Conservation (phyloP, 2,797 vertebrate genomes). For the Melanotaenia parkinsoni region DNA sequence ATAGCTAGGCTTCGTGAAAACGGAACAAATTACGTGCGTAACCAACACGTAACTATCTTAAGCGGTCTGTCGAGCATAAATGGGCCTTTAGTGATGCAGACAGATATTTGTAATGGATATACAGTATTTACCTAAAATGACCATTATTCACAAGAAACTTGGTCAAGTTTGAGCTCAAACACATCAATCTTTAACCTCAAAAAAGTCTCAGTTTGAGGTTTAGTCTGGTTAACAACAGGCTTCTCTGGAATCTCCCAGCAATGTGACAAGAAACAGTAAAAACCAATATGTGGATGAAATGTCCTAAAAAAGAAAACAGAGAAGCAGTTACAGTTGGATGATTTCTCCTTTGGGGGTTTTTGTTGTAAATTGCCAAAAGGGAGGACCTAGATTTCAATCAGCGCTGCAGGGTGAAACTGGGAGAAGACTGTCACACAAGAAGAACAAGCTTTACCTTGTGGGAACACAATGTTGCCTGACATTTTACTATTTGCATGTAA, state of each 20-base stretch:
- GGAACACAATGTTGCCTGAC: constrained; percentile 63
- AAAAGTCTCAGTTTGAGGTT: constrained; percentile 10
- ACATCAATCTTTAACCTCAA: constrained; percentile 5
- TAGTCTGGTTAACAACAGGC: constrained; percentile 46
- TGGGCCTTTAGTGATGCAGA: too few relatives aligned
- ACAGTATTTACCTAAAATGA: neutral
- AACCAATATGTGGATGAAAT: constrained; percentile 49
- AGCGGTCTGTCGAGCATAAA: too few relatives aligned
- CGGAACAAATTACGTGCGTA: too few relatives aligned
- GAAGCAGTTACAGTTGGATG: constrained; percentile 48
- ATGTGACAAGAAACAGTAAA: constrained; percentile 40
- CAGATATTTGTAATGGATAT: neutral
- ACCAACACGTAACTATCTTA: too few relatives aligned
- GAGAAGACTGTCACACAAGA: constrained; percentile 47
- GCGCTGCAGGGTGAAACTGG: constrained; percentile 33
- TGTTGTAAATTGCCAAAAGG: constrained; percentile 50
- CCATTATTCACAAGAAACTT: neutral
- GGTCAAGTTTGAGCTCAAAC: constrained; percentile 1
- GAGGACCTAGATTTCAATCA: constrained; percentile 54
- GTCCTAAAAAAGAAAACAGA: constrained; percentile 44
- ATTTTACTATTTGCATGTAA: constrained; percentile 59
- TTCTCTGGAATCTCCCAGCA: constrained; percentile 55
- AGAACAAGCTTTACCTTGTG: constrained; percentile 59
- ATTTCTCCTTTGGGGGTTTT: constrained; percentile 51
- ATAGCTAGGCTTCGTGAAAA: too few relatives aligned